phyloP scores from a whole-genome alignment of 1,140 invertebrate species.

The Scaptomyza montana region DNA sequence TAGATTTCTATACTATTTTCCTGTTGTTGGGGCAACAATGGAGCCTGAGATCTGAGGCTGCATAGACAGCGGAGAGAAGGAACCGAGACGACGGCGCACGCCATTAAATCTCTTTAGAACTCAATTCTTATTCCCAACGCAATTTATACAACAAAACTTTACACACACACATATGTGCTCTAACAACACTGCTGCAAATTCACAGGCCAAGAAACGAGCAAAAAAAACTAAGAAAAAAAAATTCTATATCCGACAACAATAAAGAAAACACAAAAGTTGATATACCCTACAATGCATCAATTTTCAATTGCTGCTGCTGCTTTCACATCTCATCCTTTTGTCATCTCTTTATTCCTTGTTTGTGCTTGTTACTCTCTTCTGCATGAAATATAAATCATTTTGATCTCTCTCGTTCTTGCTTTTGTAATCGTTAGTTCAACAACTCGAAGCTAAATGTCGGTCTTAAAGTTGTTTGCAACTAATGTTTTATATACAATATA shows the following conservation, averaged over 20 bases:
- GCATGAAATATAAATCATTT: neutral
- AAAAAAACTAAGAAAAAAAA: conserved; percentile 22
- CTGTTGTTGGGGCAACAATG: conserved; percentile 29
- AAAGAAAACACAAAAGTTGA: neutral
- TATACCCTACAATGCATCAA: conserved; percentile 28
- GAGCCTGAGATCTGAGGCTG: conserved; percentile 23
- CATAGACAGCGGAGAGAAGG: conserved; percentile 5
- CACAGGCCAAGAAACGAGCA: conserved; percentile 25
- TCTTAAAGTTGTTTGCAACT: too few relatives aligned
- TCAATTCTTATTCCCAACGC: conserved; percentile 82
- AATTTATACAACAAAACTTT: conserved; percentile 82
- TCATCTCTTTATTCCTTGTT: neutral
- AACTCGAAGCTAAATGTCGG: too few relatives aligned
- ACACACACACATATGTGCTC: conserved; percentile 36
- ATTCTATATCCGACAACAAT: conserved; percentile 16
- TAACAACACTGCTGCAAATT: conserved; percentile 54
- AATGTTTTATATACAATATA: too few relatives aligned
- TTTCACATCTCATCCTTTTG: neutral
- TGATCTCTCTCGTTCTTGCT: neutral
- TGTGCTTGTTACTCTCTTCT: neutral
- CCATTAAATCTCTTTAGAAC: conserved; percentile 83
- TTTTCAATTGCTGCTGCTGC: neutral
- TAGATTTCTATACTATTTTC: conserved; percentile 14
- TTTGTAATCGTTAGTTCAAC: too few relatives aligned
- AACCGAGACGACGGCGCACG: conserved; percentile 49